Base-by-base conservation (phyloP, 2,888 invertebrate species). In the Lasioglossum malachurum region DNA sequence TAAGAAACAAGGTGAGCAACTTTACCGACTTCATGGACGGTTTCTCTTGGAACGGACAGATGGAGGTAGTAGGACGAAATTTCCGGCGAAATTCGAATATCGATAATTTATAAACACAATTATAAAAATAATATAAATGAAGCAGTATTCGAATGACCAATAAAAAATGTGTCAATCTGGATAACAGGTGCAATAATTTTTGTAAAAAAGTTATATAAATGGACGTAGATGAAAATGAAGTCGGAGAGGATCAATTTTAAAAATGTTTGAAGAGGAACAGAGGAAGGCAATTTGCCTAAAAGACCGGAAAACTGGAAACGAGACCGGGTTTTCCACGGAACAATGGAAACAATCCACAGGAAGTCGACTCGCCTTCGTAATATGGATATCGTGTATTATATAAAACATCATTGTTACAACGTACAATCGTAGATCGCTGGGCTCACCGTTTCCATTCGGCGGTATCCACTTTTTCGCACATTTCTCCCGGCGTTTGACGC, bases 331-430 rank as follows among this genome's bases (percentile, higher is more conserved):
- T 69, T 69, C 69, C 12, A 38, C 16, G 60, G 14, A 31, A 69
- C 49, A 19, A 23, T 69, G 31, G 44, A 79, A 75, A 75, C 27
- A 38, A 31, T 19, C n/a, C 19, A 35, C 38, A 12, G 72, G 72
- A 72, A 83, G n/a, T 16, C 46, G 27, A 44, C 19, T 16, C 23
- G 23, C 57, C 53, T 78, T 41, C 60, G 46, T 23, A 44, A 71
- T 82, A 73, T 73, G 75, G 71, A 74, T 60, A 81, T 83, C 73
- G 80, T 89, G 79, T 89, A 85, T 89, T 89, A 87, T 84, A 89
- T 83, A 85, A 89, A 84, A 89, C 85, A 78, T 81, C 81, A 80
- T 87, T 83, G 80, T 80, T 87, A 82, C 81, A 85, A 75, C 64
- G 67, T 87, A 79, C 64, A 84, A 84, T 82, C 72, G 41, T 80